Conservation (phyloP, 2,113 vertebrate genomes). For the Gallinago jamesoni region DNA sequence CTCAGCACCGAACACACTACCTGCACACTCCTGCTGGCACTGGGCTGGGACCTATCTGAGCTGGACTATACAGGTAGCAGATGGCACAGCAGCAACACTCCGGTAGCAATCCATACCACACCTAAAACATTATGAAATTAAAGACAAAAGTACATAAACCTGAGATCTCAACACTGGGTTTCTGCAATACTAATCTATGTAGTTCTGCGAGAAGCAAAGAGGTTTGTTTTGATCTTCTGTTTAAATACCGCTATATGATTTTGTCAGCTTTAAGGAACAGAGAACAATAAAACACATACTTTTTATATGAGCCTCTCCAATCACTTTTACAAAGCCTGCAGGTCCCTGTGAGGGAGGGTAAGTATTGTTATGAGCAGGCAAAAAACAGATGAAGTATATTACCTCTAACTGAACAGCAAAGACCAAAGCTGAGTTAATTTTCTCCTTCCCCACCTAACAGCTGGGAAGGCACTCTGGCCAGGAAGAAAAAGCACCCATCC, state of each 20-base stretch:
- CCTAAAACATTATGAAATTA: background rate
- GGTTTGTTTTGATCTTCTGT: background rate
- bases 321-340: background rate
- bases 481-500: background rate
- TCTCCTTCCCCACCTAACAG: background rate
- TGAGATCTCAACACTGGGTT: background rate
- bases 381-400: background rate
- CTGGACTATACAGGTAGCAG: constrained; percentile 12
- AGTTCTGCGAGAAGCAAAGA: background rate
- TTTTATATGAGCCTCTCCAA: background rate
- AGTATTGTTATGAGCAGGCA: background rate
- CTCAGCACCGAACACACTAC: background rate
- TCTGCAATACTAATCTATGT: background rate
- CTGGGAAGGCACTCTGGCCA: background rate
- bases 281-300: background rate
- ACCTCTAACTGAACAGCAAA: background rate
- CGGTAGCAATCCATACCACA: background rate
- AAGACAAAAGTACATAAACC: background rate
- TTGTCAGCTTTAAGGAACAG: background rate
- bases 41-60: background rate
- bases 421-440: background rate
- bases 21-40: background rate
- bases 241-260: background rate
- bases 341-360: background rate
- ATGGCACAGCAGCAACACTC: background rate